phyloP scores from a whole-genome alignment of 2,888 invertebrate genomes.

The Pristionchus exspectatus region DNA sequence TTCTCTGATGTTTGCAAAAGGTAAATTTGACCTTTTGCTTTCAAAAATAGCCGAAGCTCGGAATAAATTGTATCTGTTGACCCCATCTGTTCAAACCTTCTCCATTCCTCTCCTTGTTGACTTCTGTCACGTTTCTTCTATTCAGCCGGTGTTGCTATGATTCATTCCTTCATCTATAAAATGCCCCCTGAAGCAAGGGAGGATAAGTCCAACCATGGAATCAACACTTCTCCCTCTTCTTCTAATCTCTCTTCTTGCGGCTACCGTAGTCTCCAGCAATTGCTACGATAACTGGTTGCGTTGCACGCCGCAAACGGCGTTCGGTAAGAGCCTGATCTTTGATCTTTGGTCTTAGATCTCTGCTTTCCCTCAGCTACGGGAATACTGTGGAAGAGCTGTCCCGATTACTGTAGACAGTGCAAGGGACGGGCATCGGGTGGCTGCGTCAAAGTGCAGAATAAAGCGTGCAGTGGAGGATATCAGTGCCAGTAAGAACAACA shows the following conservation, averaged over 20 bases:
- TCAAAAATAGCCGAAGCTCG: not conserved
- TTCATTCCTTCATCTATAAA: not conserved
- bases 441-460: not conserved
- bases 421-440: not conserved
- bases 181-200: not conserved
- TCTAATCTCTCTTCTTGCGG: not conserved
- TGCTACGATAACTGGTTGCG: slow-evolving; percentile 26
- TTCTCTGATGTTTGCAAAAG: no score
- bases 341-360: not conserved
- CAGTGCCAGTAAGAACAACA: not conserved
- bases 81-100: not conserved
- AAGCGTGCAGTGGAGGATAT: slow-evolving; percentile 31
- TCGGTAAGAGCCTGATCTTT: not conserved
- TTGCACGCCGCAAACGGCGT: not conserved
- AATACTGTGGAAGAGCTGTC: not conserved
- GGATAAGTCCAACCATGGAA: not conserved
- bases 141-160: not conserved
- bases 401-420: slow-evolving; percentile 32
- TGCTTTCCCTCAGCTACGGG: not conserved
- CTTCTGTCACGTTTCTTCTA: not conserved
- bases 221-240: not conserved
- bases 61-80: not conserved
- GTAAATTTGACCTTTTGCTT: no score
- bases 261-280: not conserved
- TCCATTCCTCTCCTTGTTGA: not conserved